phyloP scores from a whole-genome alignment of 23 tunicate genomes.

The Botrylloides violaceus region DNA sequence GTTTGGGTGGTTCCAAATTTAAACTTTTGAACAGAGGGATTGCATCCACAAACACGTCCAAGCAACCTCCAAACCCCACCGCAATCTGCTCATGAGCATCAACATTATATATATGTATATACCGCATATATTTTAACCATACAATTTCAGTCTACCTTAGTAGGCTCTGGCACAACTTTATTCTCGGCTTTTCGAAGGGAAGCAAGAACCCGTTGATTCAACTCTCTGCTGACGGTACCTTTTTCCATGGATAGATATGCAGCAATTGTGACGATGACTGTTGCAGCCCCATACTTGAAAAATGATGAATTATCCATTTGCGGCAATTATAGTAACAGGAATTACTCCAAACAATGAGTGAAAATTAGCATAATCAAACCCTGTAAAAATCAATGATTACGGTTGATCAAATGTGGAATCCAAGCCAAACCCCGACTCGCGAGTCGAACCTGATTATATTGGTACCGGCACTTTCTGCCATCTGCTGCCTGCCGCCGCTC shows the following conservation, averaged over 20 bases:
- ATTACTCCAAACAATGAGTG: no score
- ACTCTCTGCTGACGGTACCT: not conserved
- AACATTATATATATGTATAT: not conserved
- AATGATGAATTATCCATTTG: constrained; percentile 9
- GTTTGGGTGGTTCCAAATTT: constrained; percentile 23
- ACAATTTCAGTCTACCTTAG: not conserved
- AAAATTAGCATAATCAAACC: no score
- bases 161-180: constrained; percentile 29
- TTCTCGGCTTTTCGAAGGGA: constrained; percentile 62
- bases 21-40: constrained; percentile 43
- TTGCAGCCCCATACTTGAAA: constrained; percentile 24
- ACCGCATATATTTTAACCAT: not conserved
- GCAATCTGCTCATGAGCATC: constrained; percentile 30
- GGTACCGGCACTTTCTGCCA: no score
- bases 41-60: constrained; percentile 87
- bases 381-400: no score
- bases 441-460: no score
- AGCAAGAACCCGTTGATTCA: constrained; percentile 37
- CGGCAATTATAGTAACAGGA: no score
- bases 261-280: constrained; percentile 7
- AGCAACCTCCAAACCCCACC: constrained; percentile 93
- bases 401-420: no score
- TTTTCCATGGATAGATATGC: not conserved
- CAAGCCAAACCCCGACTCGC: no score
- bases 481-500: no score